phyloP scores from a whole-genome alignment of 1,140 invertebrate species.

The Drosophila pectinifera region DNA sequence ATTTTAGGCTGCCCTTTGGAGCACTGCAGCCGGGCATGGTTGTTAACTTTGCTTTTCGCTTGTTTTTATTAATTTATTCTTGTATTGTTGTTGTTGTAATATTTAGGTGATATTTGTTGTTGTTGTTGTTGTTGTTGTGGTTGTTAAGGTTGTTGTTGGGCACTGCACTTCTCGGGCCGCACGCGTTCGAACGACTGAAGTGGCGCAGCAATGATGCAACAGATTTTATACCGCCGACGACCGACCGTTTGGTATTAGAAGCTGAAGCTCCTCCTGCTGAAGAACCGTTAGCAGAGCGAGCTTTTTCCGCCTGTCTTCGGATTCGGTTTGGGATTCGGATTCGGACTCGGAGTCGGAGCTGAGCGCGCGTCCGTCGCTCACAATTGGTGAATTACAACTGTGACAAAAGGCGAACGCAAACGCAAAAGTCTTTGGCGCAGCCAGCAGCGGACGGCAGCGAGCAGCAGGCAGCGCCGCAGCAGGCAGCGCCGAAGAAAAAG shows the following conservation, averaged over 20 bases:
- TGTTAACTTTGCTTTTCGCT: conserved; percentile 5
- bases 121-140: conserved; percentile 1
- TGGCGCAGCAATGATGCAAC: conserved; percentile 85
- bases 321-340: conserved; percentile 6
- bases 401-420: conserved; percentile 74
- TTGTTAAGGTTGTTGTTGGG: conserved; percentile 22
- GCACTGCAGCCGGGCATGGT: conserved; percentile 67
- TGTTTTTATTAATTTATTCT: conserved; percentile 14
- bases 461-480: conserved; percentile 32
- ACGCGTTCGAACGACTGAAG: conserved; percentile 84
- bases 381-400: conserved; percentile 83
- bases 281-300: conserved; percentile 73
- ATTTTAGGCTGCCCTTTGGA: conserved; percentile 46
- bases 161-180: conserved; percentile 65
- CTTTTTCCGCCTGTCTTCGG: conserved; percentile 26
- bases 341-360: conserved; percentile 18
- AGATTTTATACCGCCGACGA: conserved; percentile 81
- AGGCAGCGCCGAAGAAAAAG: conserved; percentile 55
- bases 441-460: conserved; percentile 46
- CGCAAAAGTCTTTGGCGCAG: conserved; percentile 80
- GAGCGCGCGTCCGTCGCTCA: conserved; percentile 73
- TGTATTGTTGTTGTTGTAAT: conserved; percentile 31
- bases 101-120: conserved; percentile 6
- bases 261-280: conserved; percentile 65
- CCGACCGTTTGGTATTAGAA: conserved; percentile 67